Evolutionary conservation across 2,888 invertebrate species (phyloP).

Genomic region (Pammene fasciana): DNA sequence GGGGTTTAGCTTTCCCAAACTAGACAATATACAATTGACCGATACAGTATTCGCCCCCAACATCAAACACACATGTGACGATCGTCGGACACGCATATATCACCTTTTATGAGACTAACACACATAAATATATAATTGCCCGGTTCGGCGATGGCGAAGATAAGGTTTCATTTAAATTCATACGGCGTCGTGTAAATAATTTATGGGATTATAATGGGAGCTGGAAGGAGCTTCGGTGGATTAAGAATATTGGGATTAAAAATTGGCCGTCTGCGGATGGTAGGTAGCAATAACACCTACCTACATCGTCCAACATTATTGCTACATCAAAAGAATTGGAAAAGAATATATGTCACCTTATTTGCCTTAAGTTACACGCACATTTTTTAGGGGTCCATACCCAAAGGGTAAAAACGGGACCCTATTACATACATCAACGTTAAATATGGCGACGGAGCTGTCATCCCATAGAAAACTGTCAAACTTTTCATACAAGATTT

Average conservation of each 20-base stretch:
- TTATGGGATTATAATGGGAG: slow-evolving; percentile 34
- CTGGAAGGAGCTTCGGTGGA: slow-evolving; percentile 6
- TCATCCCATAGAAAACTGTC: too few relatives aligned
- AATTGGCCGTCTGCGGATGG: neutral
- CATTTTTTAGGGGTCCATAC: too few relatives aligned
- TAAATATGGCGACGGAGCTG: too few relatives aligned
- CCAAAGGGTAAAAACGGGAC: too few relatives aligned
- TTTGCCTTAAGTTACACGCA: too few relatives aligned
- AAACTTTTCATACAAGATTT: too few relatives aligned
- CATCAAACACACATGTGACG: neutral
- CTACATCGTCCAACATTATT: too few relatives aligned
- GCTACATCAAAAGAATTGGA: too few relatives aligned
- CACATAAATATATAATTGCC: slow-evolving; percentile 41
- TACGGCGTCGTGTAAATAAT: slow-evolving; percentile 26
- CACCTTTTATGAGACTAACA: slow-evolving; percentile 38
- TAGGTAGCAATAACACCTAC: neutral
- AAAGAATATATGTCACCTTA: too few relatives aligned
- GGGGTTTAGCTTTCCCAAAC: neutral
- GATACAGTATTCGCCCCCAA: neutral
- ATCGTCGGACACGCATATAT: slow-evolving; percentile 35
- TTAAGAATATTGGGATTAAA: neutral
- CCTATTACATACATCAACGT: too few relatives aligned
- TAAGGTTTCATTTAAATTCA: slow-evolving; percentile 39
- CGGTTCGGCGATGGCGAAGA: slow-evolving; percentile 34
- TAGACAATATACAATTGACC: neutral